Conservation (phyloP, 2,888 invertebrate genomes). For the Hemistola chrysoprasaria region DNA sequence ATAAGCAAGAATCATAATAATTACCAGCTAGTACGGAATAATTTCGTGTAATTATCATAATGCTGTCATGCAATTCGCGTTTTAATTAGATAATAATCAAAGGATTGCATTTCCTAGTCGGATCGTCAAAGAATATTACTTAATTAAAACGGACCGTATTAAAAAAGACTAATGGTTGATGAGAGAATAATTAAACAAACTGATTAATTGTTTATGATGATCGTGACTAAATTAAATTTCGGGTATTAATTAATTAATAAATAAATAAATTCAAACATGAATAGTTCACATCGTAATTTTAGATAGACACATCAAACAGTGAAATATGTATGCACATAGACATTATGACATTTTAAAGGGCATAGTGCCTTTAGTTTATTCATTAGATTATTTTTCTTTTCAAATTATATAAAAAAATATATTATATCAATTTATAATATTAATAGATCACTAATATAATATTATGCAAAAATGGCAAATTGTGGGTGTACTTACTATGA, state of each 20-base stretch:
- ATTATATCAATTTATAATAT: too few relatives aligned
- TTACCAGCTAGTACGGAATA: not conserved
- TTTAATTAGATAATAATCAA: constrained; percentile 41
- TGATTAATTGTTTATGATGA: constrained; percentile 18
- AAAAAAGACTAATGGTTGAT: constrained; percentile 15
- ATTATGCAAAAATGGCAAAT: too few relatives aligned
- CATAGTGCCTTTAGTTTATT: too few relatives aligned
- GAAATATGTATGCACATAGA: too few relatives aligned
- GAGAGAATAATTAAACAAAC: constrained; percentile 14
- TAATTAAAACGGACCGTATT: constrained; percentile 24
- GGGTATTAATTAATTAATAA: constrained; percentile 6
- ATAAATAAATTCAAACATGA: constrained; percentile 5
- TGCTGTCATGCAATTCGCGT: constrained; percentile 1
- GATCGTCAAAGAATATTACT: constrained; percentile 46
- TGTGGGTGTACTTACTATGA: too few relatives aligned
- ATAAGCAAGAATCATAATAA: too few relatives aligned
- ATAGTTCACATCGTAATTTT: constrained; percentile 4
- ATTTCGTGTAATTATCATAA: not conserved
- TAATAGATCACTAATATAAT: too few relatives aligned
- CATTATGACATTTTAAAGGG: too few relatives aligned
- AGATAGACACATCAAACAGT: too few relatives aligned
- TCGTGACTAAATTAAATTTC: constrained; percentile 16
- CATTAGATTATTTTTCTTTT: too few relatives aligned
- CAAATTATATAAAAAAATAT: too few relatives aligned
- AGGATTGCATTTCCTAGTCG: constrained; percentile 69